These are phyloP conservation scores for Arnoldichthys spilopterus DNA, from an alignment of 2,797 vertebrate genomes.

Conservation along the genomic window DNA sequence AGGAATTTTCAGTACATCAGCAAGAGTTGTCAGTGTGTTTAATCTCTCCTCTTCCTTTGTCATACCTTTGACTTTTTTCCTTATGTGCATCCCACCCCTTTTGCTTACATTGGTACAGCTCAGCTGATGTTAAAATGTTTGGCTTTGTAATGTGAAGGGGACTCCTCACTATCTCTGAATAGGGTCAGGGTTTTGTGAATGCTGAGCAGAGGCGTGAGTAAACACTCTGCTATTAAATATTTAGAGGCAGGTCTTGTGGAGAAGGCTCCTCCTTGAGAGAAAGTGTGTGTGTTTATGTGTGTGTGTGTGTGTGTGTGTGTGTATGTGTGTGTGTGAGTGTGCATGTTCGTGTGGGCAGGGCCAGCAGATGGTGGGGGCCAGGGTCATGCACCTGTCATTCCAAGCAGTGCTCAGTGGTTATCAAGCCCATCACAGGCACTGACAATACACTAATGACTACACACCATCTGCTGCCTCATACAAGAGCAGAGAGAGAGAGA, in stretches of 20 bases:
- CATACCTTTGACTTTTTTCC: background rate
- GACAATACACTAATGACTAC: conserved; percentile 87
- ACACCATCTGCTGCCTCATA: conserved; percentile 82
- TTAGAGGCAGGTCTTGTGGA: conserved; percentile 18
- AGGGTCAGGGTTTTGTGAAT: conserved; percentile 5
- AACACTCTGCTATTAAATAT: conserved; percentile 47
- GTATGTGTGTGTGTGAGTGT: conserved; percentile 64
- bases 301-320: conserved; percentile 56
- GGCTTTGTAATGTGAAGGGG: background rate
- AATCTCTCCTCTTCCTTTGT: background rate
- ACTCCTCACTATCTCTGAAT: background rate
- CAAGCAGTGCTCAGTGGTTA: conserved; percentile 80
- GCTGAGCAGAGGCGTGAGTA: conserved; percentile 6
- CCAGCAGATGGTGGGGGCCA: conserved; percentile 80
- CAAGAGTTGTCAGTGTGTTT: background rate
- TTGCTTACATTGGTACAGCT: background rate
- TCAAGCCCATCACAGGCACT: conserved; percentile 80
- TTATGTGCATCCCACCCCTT: conserved; percentile 39
- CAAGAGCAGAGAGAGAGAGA: conserved; percentile 38
- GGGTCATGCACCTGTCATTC: conserved; percentile 85
- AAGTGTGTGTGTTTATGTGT: no score
- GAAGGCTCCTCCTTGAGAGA: conserved; percentile 44
- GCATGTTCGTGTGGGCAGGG: conserved; percentile 59
- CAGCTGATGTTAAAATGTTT: conserved; percentile 2
- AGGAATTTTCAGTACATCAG: no score